phyloP scores from a whole-genome alignment of 2,797 vertebrate genomes.

The Helarctos malayanus region DNA sequence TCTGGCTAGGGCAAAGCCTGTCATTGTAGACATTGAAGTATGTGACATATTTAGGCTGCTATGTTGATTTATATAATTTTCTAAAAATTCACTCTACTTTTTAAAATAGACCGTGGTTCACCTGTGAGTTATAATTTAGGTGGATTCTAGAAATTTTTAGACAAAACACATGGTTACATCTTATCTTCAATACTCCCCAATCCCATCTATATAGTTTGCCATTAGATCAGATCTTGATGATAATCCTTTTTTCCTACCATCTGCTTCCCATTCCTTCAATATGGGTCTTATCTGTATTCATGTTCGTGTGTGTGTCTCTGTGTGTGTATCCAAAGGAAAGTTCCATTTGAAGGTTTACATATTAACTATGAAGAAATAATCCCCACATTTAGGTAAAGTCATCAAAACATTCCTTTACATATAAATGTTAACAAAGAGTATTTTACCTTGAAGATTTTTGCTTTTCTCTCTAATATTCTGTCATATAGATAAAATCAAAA shows the following conservation, averaged over 20 bases:
- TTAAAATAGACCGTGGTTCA: background rate
- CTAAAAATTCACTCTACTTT: background rate
- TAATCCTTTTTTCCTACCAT: background rate
- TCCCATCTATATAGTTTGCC: background rate
- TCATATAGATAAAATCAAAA: background rate
- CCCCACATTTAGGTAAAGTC: background rate
- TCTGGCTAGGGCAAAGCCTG: background rate
- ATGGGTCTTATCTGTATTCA: background rate
- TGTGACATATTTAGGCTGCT: background rate
- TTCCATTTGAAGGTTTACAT: background rate
- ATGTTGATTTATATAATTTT: background rate
- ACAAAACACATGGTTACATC: background rate
- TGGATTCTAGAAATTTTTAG: background rate
- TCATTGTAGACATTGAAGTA: background rate
- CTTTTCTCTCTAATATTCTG: background rate
- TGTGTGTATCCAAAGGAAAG: background rate
- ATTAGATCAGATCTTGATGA: background rate
- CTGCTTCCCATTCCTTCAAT: background rate
- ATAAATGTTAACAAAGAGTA: background rate
- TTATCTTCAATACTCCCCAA: background rate
- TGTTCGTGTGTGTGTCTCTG: no score
- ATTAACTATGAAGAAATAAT: constrained; percentile 31
- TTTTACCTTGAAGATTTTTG: constrained; percentile 5
- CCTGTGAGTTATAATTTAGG: background rate
- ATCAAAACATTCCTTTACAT: constrained; percentile 59